Evolutionary conservation across 2,797 vertebrate genomes (phyloP), one percentile per base, ranked within the genome.

Genomic region (Microhierax caerulescens): DNA sequence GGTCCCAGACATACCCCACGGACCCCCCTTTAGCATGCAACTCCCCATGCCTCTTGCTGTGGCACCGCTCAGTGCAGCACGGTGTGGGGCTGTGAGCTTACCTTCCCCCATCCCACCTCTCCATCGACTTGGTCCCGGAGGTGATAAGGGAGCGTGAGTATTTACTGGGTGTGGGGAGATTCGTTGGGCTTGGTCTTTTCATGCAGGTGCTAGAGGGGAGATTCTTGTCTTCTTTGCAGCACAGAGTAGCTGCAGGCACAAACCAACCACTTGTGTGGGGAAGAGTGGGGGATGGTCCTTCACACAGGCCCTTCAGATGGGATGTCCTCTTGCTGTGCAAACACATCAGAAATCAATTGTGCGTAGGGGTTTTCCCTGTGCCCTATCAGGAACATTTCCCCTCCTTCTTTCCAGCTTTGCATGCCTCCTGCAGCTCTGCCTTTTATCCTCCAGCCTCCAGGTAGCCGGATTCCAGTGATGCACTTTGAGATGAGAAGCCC

Each of bases 161-260:
- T 60, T 21, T 91, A 50, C 88, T 83, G 92, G 85, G 72, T 0
- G 50, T 91, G 91, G 84, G 67, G 81, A 93, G 84, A 32, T 54
- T 36, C 13, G 3, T 2, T 83, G 74, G 84, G 93, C 64, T 96
- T 36, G 39, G 57, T 53, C 57, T 83, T 91, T 75, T 88, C 91
- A 60, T 92, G 92, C 78, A 75, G 81, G 41, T 77, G 90, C 80
- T 92, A 3, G 75, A 94, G 81, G 84, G 81, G 61, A 97, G 88
- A 89, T 97, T 39, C 86, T 93, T 89, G 91, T 96, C 95, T 96
- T 27, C 91, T 95, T 79, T 70, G 7, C 51, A 91, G 77, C n/a
- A 23, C 2, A 1, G 50, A 84, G 81, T 95, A 96, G 96, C 96
- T 96, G 86, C 89, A 95, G 96, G 96, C 96, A 88, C 78, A 91